Evolutionary conservation across 1,140 invertebrate genomes (phyloP), one percentile per base, ranked within the genome.

Genomic region (Trichonephila clavipes): DNA sequence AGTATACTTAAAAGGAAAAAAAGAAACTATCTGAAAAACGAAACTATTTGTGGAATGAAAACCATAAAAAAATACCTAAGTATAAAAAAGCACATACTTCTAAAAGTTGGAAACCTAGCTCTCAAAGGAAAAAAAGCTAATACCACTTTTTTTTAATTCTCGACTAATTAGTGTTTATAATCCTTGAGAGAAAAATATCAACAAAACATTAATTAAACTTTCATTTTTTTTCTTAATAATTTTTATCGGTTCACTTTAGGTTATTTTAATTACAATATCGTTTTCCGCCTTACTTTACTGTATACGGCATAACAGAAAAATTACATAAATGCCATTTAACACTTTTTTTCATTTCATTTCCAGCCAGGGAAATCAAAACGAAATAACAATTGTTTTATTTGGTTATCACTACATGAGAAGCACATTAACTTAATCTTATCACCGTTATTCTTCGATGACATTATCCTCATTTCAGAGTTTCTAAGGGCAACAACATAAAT

Each of bases 81-180:
- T 34, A 51, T 51, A 69, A 69, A 24, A 24, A 69, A 8, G n/a
- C 12, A 69, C 64, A 69, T 12, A 24, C 24, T 69, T 24, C 24
- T 21, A 69, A 24, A 24, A 69, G 21, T 77, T 77, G 28, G 34
- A 40, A 77, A 77, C 14, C 18, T 16, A 24, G 3, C n/a, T n/a
- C 24, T 16, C 10, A 0, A 66, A 10, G 10, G 24, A 69, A 66
- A 72, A 77, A 77, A 77, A 28, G 28, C 14, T 34, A 77, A 40
- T 77, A 77, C 18, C 5, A 34, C 34, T 77, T 77, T 72, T 72
- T 77, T 72, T 72, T 72, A 72, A 72, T 34, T 77, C 16, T 18
- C 28, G 14, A 77, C 16, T 77, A 77, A 77, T 77, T 77, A 77
- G 10, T 77, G 69, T 77, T 77, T 77, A 77, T 77, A 34, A 77